Evolutionary conservation across 2,888 invertebrate genomes (phyloP).

Genomic region (Harpagoxenus sublaevis): DNA sequence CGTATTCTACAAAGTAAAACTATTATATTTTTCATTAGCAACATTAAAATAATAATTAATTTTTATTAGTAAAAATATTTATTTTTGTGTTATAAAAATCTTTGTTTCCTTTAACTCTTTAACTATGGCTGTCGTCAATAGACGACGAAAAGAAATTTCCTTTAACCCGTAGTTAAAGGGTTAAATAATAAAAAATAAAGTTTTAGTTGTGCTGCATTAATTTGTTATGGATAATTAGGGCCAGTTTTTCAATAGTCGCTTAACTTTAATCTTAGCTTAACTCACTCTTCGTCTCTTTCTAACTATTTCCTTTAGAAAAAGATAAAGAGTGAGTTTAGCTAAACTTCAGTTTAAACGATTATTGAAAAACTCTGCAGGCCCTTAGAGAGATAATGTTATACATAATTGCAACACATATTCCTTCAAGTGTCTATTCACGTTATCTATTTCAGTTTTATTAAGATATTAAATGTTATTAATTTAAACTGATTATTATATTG

Average conservation of each 20-base stretch:
- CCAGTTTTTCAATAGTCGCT: too few relatives aligned
- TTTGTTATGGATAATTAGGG: neutral
- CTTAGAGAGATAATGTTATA: constrained; percentile 10
- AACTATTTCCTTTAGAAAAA: too few relatives aligned
- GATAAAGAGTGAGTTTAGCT: too few relatives aligned
- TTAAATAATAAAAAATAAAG: neutral
- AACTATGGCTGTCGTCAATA: too few relatives aligned
- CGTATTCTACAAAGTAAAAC: neutral
- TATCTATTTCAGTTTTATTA: constrained; percentile 15
- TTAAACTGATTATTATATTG: constrained; percentile 8
- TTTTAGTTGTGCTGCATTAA: constrained; percentile 4
- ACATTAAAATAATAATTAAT: neutral
- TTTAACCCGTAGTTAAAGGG: too few relatives aligned
- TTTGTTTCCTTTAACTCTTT: neutral
- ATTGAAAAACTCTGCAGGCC: too few relatives aligned
- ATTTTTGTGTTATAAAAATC: neutral
- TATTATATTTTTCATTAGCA: neutral
- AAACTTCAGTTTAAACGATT: too few relatives aligned
- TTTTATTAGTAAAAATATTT: neutral
- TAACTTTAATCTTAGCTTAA: too few relatives aligned
- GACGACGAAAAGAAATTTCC: too few relatives aligned
- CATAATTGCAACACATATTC: neutral
- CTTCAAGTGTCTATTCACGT: neutral
- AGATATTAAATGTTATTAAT: constrained; percentile 1
- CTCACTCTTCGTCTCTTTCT: too few relatives aligned